Base-by-base conservation (phyloP, 2,888 invertebrate genomes). In the Trypoxylon attenuatum region DNA sequence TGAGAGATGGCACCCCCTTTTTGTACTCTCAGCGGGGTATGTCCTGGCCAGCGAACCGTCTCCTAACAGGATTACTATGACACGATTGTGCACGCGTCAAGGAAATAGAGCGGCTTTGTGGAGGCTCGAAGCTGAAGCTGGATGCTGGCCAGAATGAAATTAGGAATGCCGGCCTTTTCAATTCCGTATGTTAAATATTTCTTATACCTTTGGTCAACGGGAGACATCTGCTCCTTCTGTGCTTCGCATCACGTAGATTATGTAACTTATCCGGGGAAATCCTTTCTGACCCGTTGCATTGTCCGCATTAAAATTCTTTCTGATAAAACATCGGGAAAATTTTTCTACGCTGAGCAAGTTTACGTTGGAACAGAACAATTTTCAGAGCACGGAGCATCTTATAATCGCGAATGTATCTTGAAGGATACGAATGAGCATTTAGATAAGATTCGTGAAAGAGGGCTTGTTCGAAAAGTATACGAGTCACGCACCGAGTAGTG, bases 11-110 rank as follows among this genome's bases (percentile, higher is more conserved):
- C 64, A 79, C 61, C 73, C 73, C 66, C 73, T 69, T 71, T 71
- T 70, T 61, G 58, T 63, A 59, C 66, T 80, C 81, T 33, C 84
- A 79, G 81, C 82, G 59, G 81, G 84, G 74, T 78, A 80, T 80
- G 80, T 76, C 72, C 60, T 60, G 80, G 72, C 75, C 82, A 81
- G 72, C 79, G 82, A 78, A 83, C 82, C 84, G 79, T 84, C 80
- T 68, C 71, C 81, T 83, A 83, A 85, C 84, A 80, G 84, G 85
- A 85, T 86, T 84, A 85, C 74, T 78, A 78, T 79, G 84, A 82
- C 81, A 78, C 78, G 85, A 85, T 86, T 86, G 84, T 86, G 75
- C 76, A 83, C 84, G 84, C 82, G 86, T 84, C 85, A 84, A 82
- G 78, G 81, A 83, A 86, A 84, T 84, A 80, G 83, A 83, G 81